A percentile compares a stretch with the other conserved stretches of the same genome.
Evolutionary conservation across 1,140 invertebrate species (phyloP).

Genomic region (Bemisia tabaci): DNA sequence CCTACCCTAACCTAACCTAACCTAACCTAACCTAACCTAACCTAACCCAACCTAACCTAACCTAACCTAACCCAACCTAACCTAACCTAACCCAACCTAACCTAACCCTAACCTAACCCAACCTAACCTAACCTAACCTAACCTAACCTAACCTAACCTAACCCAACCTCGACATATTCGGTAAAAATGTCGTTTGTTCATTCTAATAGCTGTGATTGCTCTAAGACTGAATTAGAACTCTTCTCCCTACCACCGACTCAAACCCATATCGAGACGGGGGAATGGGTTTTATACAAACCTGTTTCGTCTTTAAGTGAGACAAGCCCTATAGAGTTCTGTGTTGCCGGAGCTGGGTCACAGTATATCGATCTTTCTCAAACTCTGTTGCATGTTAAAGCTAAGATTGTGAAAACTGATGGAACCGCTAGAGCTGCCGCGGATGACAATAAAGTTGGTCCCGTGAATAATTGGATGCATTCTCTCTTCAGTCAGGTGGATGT

Average conservation of each 20-base stretch:
- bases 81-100: too few relatives aligned
- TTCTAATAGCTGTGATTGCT: conserved; percentile 23
- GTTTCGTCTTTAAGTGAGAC: conserved; percentile 28
- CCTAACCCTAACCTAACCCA: too few relatives aligned
- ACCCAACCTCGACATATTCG: too few relatives aligned
- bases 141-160: too few relatives aligned
- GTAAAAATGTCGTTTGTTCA: too few relatives aligned
- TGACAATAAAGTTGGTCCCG: conserved; percentile 20
- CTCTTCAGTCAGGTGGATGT: conserved; percentile 31
- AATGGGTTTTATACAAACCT: conserved; percentile 30
- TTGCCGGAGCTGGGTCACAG: conserved; percentile 26
- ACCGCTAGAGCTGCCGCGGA: conserved; percentile 13
- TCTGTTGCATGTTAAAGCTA: conserved; percentile 27
- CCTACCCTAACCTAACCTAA: too few relatives aligned
- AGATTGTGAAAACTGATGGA: conserved; percentile 22
- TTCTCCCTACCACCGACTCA: conserved; percentile 32
- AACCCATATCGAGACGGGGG: conserved; percentile 28
- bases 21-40: too few relatives aligned
- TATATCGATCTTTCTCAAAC: conserved; percentile 31
- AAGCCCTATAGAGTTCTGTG: conserved; percentile 31
- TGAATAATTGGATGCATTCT: conserved; percentile 31
- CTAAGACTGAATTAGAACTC: conserved; percentile 31
- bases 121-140: too few relatives aligned
- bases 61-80: too few relatives aligned
- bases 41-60: too few relatives aligned